Base-by-base conservation (phyloP, 1,140 invertebrate genomes). In the Hycleus phaleratus region DNA sequence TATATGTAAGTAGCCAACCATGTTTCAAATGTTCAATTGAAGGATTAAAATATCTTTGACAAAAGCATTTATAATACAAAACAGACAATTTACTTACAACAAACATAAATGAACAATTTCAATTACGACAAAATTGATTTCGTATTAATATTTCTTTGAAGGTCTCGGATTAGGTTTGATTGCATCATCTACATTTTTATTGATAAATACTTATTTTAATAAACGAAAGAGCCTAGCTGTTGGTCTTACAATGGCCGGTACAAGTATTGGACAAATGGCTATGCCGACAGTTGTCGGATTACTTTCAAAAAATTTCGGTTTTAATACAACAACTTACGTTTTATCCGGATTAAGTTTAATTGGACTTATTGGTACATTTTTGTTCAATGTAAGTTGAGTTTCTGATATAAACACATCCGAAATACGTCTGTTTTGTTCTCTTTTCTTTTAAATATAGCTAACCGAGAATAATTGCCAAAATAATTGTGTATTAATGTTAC, bases 201-300 rank as follows among this genome's bases (percentile, higher is more conserved):
- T 86, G 3, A 75, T 89, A 3, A 87, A 87, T 67, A 80, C 83
- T 0, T 90, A 87, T 67, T 90, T 90, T 59, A 78, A 73, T 39
- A 74, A 76, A 54, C 83, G 79, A 68, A 81, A 86, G 49, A 82
- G 81, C 42, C 73, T 80, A 26, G 87, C 87, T 1, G 82, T 87
- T 46, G 85, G 86, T 5, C 68, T 86, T 2, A 79, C 85, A 0
- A 81, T 86, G 73, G 85, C 85, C 1, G 77, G 86, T 9, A 86
- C 85, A 38, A 86, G 84, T 12, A 62, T 88, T 1, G 87, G 88
- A 4, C 86, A 87, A 62, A 85, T 87, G 62, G 60, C 87, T 4
- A 84, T 89, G 78, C 88, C 87, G 0, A 81, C 84, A 56, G 68
- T 90, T 26, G 80, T 86, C 26, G 72, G 79, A 26, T 74, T 78